These are phyloP conservation scores for Pangasianodon hypophthalmus DNA, from an alignment of 2,113 vertebrate genomes.

Conservation along the genomic window DNA sequence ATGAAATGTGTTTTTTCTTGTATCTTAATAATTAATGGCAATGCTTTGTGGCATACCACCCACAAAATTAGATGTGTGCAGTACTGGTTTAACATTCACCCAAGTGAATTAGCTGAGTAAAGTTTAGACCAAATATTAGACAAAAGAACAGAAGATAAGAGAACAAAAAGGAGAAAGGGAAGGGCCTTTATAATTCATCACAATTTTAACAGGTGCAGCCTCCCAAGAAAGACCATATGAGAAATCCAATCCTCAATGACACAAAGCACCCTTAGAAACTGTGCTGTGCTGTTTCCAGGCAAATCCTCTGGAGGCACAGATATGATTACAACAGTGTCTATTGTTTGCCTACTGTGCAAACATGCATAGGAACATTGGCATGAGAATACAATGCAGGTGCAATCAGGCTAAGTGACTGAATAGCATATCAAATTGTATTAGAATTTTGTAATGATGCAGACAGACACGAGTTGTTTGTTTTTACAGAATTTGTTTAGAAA, in stretches of 20 bases:
- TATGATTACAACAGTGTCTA: conserved; percentile 52
- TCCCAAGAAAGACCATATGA: conserved; percentile 59
- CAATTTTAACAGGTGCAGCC: conserved; percentile 64
- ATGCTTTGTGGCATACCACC: background rate
- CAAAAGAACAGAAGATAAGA: conserved; percentile 14
- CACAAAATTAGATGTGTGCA: background rate
- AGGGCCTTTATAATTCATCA: conserved; percentile 70
- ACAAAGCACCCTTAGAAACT: conserved; percentile 64
- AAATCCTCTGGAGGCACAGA: conserved; percentile 50
- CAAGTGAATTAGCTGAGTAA: background rate
- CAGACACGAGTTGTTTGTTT: background rate
- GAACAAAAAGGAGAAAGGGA: conserved; percentile 20
- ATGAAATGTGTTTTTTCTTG: background rate
- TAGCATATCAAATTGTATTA: background rate
- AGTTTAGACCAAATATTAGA: background rate
- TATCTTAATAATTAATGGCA: background rate
- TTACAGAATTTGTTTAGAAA: background rate
- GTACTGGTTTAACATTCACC: background rate
- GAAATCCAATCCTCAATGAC: conserved; percentile 69
- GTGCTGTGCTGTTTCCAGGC: conserved; percentile 64
- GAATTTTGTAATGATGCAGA: background rate
- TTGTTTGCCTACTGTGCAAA: conserved; percentile 42
- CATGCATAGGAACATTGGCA: conserved; percentile 23
- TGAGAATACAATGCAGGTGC: conserved; percentile 21
- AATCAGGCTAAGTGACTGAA: background rate